phyloP scores from a whole-genome alignment of 2,113 vertebrate genomes.

The Hydrochoerus hydrochaeris region DNA sequence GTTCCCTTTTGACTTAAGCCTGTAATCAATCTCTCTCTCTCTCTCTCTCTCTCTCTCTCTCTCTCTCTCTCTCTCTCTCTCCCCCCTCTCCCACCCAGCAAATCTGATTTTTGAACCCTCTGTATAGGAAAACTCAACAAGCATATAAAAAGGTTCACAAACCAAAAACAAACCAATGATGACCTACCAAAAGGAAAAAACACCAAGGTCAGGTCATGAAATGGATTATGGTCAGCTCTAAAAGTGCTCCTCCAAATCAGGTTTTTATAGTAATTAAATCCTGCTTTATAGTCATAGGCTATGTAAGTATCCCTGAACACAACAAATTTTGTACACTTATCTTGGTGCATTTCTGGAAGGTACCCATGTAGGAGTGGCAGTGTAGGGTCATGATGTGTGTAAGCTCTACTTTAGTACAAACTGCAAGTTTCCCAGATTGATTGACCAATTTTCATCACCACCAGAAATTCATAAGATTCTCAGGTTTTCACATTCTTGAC shows the following conservation, averaged over 20 bases:
- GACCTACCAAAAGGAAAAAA: not conserved
- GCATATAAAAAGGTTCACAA: not conserved
- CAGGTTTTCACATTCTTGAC: not conserved
- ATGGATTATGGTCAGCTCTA: not conserved
- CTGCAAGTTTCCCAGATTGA: not conserved
- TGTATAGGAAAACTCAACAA: not conserved
- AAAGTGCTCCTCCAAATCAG: not conserved
- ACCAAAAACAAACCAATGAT: not conserved
- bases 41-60: too few relatives aligned
- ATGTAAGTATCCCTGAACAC: not conserved
- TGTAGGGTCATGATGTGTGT: not conserved
- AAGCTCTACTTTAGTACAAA: not conserved
- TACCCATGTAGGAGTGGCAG: not conserved
- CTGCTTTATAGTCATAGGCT: not conserved
- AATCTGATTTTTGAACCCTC: slow-evolving; percentile 31
- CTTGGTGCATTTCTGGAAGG: not conserved
- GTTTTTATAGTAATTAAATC: not conserved
- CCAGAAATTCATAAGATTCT: not conserved
- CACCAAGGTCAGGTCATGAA: not conserved
- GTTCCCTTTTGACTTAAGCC: not conserved
- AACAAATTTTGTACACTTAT: not conserved
- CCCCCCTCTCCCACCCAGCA: not conserved
- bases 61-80: too few relatives aligned
- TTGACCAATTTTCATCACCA: not conserved
- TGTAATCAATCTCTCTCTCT: not conserved